Percentiles rank a stretch among this genome's conserved stretches.
Conservation (phyloP, 2,888 invertebrate species). For the Diaperis boleti region DNA sequence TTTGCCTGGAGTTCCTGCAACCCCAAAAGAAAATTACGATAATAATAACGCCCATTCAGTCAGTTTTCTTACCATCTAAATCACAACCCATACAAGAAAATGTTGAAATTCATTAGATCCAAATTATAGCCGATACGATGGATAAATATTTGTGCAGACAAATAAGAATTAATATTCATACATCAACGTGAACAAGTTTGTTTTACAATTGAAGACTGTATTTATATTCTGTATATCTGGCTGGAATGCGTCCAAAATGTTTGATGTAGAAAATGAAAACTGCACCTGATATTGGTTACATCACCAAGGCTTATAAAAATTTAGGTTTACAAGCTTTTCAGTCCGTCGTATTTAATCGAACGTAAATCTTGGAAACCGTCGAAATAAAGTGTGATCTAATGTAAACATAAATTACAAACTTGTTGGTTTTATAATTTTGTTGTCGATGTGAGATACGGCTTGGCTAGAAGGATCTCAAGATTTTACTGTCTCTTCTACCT, state of each 20-base stretch:
- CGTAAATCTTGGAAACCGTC: conserved; percentile 11
- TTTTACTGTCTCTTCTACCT: no score
- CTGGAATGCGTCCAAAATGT: conserved; percentile 28
- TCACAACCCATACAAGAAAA: no score
- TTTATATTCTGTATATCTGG: conserved; percentile 24
- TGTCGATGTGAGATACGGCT: no score
- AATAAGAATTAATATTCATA: not conserved
- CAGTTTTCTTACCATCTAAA: no score
- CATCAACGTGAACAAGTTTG: not conserved
- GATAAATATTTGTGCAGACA: conserved; percentile 1
- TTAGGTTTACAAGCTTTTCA: not conserved
- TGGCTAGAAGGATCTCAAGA: no score
- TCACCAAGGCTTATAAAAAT: conserved; percentile 15
- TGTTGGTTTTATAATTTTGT: not conserved
- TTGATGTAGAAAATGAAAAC: conserved; percentile 36
- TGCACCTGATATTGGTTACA: conserved; percentile 33
- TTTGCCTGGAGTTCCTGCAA: conserved; percentile 2
- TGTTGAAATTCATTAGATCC: no score
- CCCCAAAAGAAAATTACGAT: no score
- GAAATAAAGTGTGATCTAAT: not conserved
- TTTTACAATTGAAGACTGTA: conserved; percentile 20
- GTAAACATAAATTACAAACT: conserved; percentile 1
- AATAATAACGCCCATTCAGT: no score
- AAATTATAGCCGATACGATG: no score
- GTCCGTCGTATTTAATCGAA: conserved; percentile 4